These are phyloP conservation scores for Argynnis bischoffii DNA, from an alignment of 2,888 invertebrate species.

Conservation along the genomic window DNA sequence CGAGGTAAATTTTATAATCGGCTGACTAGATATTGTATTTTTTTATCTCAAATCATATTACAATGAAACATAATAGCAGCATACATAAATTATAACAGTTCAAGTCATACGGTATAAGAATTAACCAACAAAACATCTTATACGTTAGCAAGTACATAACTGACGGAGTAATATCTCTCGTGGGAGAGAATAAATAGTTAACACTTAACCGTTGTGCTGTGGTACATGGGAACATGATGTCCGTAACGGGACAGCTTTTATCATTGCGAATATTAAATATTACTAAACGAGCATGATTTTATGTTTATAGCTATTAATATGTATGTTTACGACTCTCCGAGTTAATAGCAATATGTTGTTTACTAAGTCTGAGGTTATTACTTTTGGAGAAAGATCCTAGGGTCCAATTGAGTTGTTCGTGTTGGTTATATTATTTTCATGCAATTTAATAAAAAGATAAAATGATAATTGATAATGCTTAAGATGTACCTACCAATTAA, in stretches of 20 bases:
- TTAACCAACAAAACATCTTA: conserved; percentile 19
- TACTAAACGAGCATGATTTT: conserved; percentile 9
- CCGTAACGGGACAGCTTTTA: conserved; percentile 36
- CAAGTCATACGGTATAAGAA: conserved; percentile 7
- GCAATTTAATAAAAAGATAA: too few relatives aligned
- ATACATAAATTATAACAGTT: conserved; percentile 6
- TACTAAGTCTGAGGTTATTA: too few relatives aligned
- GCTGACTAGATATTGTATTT: too few relatives aligned
- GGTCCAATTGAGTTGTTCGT: too few relatives aligned
- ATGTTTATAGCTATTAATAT: background rate
- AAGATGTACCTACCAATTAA: too few relatives aligned
- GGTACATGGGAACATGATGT: conserved; percentile 39
- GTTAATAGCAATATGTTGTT: too few relatives aligned
- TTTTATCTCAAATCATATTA: too few relatives aligned
- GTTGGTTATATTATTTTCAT: too few relatives aligned
- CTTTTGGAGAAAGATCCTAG: too few relatives aligned
- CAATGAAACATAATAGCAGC: background rate
- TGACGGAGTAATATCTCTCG: conserved; percentile 35
- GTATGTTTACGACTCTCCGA: background rate
- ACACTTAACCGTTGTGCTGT: conserved; percentile 43
- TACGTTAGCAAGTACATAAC: conserved; percentile 28
- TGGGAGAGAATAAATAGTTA: conserved; percentile 39
- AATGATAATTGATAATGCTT: too few relatives aligned
- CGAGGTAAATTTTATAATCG: too few relatives aligned
- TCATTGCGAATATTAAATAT: conserved; percentile 22